Base-by-base conservation (phyloP, 2,113 vertebrate species). In the Apistogramma diplotaenia region DNA sequence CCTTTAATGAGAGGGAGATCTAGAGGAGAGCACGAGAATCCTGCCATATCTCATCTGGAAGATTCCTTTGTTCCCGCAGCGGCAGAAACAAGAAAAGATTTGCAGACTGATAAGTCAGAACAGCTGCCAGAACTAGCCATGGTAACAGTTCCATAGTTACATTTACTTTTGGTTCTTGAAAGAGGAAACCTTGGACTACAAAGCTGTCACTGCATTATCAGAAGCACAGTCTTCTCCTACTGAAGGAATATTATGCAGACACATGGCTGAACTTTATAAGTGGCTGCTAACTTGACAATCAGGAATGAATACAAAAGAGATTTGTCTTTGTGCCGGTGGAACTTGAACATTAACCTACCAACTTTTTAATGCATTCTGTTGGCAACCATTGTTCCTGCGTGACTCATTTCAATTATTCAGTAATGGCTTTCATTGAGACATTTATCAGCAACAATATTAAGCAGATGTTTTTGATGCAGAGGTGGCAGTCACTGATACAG, bases 111-210 rank as follows among this genome's bases (percentile, higher is more conserved):
- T 40, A 74, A 86, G n/a, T 46, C 79, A 57, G 78, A 77, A 31
- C 76, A 89, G 23, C 78, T 87, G 76, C 76, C 84, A 76, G 74
- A 89, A 77, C 84, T 80, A 15, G 83, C 79, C 46, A 71, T 29
- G 90, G 94, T 95, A 90, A 94, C 40, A 46, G 77, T 74, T 86
- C 51, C 16, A 74, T 70, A 83, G 55, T 83, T 37, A 56, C 21
- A 71, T 35, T 21, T 58, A 35, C 6, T 59, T 74, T 62, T 51
- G 13, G 8, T 74, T 76, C 31, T 70, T 40, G 11, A 73, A 72
- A 33, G 19, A 5, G 56, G 27, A 4, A 59, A 59, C 60, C 5
- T 51, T 85, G 21, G 11, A 25, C 25, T 67, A 19, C 56, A 79
- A 31, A 74, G 18, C 11, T 74, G 15, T 51, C 56, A 51, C 21